phyloP scores from a whole-genome alignment of 2,797 vertebrate genomes.

The Premnoplex brunnescens region DNA sequence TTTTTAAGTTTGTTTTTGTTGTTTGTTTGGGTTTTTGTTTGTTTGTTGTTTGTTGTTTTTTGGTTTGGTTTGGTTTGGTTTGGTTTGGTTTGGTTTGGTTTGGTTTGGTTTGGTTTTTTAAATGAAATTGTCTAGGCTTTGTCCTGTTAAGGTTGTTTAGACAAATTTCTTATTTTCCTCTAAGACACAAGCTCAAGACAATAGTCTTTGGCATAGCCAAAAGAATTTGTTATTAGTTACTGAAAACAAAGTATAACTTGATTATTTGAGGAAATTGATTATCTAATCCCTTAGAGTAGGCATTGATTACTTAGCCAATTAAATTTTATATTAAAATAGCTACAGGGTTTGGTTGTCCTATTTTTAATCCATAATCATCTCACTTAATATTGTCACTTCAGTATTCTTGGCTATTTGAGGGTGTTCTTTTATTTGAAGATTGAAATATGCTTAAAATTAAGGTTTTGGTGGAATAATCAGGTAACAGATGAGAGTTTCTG shows the following conservation, averaged over 20 bases:
- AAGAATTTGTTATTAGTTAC: constrained; percentile 13
- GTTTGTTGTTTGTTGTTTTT: no score
- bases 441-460: not conserved
- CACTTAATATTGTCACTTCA: not conserved
- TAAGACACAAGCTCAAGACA: not conserved
- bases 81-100: no score
- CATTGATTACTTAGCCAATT: not conserved
- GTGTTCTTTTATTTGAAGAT: not conserved
- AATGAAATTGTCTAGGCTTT: not conserved
- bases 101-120: no score
- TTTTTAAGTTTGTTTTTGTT: no score
- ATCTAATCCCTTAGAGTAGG: not conserved
- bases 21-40: no score
- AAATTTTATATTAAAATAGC: not conserved
- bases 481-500: not conserved
- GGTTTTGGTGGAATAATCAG: not conserved
- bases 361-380: not conserved
- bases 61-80: no score
- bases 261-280: constrained; percentile 11
- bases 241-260: not conserved
- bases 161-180: not conserved
- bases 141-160: not conserved
- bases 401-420: not conserved
- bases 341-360: not conserved
- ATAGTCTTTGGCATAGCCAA: not conserved